Evolutionary conservation across 2,113 vertebrate genomes (phyloP), one percentile per base, ranked within the genome.

Genomic region (Sorex araneus): DNA sequence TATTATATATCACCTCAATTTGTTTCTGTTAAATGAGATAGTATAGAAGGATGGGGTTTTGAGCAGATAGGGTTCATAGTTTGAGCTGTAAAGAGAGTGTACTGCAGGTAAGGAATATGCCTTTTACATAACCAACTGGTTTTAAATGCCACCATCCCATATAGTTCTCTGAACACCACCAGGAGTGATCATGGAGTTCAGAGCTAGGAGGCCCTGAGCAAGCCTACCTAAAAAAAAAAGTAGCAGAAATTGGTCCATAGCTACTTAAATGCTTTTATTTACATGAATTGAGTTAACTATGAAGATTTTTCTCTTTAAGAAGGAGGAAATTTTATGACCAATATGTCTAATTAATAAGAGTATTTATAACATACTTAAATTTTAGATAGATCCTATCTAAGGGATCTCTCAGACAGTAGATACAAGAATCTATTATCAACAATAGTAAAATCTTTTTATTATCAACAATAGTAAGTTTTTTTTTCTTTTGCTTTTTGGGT

Each of bases 201-300:
- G 19, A 60, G 18, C 57, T 40, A 50, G 47, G 19, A 60, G 6
- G 57, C 23, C 57, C 19, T 60, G 19, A 60, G 19, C 19, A 60
- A 6, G 21, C 6, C 23, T 8, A 23, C 54, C 54, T 15, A 54
- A 54, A 54, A 54, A 15, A 13, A 54, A 54, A 15, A 13, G 18
- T 15, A 54, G 16, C 11, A 54, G 16, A 54, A 54, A 54, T 40
- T 40, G 40, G 19, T 21, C 57, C 19, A 60, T 21, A 23, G 21
- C 18, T 3, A 67, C 6, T 25, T 79, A 32, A 78, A 73, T 19
- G 73, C 16, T 89, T 91, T 90, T 50, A 85, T 67, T 94, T 94
- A 74, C 69, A 76, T 78, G 7, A 50, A 50, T 30, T 45, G n/a
- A 60, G 15, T 1, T 80, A 12, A 28, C n/a, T 74, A 32, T 23